Base-by-base conservation (phyloP, 92 coral and sea anemone genomes). In the Meandrina meandrites region DNA sequence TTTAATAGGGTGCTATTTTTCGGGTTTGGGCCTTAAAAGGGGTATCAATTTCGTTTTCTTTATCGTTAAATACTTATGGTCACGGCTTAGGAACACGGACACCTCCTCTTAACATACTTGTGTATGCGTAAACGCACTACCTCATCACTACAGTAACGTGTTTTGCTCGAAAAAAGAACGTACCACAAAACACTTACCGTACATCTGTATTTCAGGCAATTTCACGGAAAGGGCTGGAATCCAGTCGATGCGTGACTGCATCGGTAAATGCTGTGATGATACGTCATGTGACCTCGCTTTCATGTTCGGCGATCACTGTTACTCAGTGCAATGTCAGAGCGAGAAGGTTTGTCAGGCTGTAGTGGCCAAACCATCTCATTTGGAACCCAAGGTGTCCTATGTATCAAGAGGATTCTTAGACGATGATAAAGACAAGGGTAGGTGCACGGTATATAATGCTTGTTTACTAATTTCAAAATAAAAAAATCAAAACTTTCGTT, bases 271-370 rank as follows among this genome's bases (percentile, higher is more conserved):
- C 91, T 97, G 99, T 76, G 94, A 97, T 56, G 92, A 94, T 58
- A 83, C 86, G 24, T 79, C 97, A 45, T 97, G 99, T 79, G 99
- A 97, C 93, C 89, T 95, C 76, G 99, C 99, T 79, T 93, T 97
- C 93, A 97, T 97, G 98, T 92, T 95, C 79, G 99, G 99, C n/a
- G 91, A 90, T 81, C 94, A 92, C 81, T 97, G 99, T 88, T 97
- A 95, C 71, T 97, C 99, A 12, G 99, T 97, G 76, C 88, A 91
- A 77, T 97, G 99, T 62, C 69, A 81, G 32, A 93, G 88, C 53
- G 96, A 93, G 84, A 96, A 93, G 68, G 57, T 82, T 37, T 97
- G 99, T 42, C 97, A 97, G 78, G 98, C 98, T 27, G 98, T 95
- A 57, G 50, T 91, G 60, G 98, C 99, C 57, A 96, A 95, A 81